Conservation (phyloP, 2,797 vertebrate species). For the Thamnophis elegans region DNA sequence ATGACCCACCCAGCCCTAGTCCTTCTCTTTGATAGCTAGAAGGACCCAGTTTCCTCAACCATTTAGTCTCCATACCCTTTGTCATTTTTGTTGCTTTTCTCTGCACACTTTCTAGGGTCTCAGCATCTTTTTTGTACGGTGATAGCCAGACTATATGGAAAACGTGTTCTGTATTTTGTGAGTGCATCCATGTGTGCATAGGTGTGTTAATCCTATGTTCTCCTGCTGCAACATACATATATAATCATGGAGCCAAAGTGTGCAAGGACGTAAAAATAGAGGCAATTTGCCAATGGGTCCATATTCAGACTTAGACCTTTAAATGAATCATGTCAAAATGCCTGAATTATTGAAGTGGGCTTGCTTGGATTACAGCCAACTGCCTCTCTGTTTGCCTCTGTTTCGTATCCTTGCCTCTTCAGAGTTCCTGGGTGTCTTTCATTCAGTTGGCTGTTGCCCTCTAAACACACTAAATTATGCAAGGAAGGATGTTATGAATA, state of each 20-base stretch:
- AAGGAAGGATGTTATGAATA: constrained; percentile 33
- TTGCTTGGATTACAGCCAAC: neutral
- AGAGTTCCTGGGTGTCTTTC: neutral
- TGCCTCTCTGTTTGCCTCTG: neutral
- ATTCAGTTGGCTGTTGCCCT: constrained; percentile 11
- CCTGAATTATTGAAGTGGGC: constrained; percentile 31
- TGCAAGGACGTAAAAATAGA: neutral
- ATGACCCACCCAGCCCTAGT: neutral
- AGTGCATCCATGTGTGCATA: neutral
- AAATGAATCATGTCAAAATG: constrained; percentile 40
- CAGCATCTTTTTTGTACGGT: neutral
- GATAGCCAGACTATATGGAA: neutral
- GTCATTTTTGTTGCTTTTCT: neutral
- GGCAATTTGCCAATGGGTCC: neutral
- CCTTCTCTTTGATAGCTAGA: neutral
- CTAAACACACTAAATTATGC: constrained; percentile 15
- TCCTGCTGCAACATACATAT: neutral
- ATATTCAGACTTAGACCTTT: neutral
- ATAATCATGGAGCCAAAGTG: neutral
- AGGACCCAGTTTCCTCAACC: neutral
- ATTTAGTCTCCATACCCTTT: neutral
- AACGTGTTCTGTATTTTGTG: neutral
- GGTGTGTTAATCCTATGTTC: neutral
- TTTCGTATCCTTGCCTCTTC: neutral
- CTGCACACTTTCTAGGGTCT: neutral